Percentiles rank a stretch among this genome's conserved stretches.
phyloP scores from a whole-genome alignment of 2,888 invertebrate species.

The Calliopum simillimum region DNA sequence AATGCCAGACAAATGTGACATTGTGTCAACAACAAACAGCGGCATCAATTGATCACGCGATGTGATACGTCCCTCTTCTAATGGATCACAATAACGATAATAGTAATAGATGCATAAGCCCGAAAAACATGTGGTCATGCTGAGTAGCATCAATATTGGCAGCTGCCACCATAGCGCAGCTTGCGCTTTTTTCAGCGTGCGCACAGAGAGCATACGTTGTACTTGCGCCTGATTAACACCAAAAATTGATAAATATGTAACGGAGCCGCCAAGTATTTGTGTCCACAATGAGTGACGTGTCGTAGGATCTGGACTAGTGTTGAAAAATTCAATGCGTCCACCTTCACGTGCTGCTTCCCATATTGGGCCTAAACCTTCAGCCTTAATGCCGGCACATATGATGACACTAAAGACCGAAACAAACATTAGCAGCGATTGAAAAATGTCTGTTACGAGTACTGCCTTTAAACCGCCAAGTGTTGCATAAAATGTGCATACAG shows the following conservation, averaged over 20 bases:
- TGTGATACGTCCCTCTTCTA: slow-evolving; percentile 72
- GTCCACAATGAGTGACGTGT: slow-evolving; percentile 87
- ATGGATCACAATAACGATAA: slow-evolving; percentile 86
- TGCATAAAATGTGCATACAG: slow-evolving; percentile 88
- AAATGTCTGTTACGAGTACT: slow-evolving; percentile 87
- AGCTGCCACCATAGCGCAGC: slow-evolving; percentile 82
- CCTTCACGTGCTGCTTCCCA: slow-evolving; percentile 78
- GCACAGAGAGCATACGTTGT: slow-evolving; percentile 79
- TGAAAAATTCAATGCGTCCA: slow-evolving; percentile 77
- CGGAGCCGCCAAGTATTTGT: slow-evolving; percentile 81
- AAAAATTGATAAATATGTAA: slow-evolving; percentile 84
- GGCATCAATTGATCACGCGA: slow-evolving; percentile 85
- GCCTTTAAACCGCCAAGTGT: slow-evolving; percentile 93
- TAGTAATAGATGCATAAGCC: slow-evolving; percentile 89
- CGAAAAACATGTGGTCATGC: slow-evolving; percentile 79
- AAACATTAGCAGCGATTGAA: slow-evolving; percentile 88
- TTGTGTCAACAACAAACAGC: slow-evolving; percentile 79
- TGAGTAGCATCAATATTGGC: slow-evolving; percentile 81
- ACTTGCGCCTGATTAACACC: slow-evolving; percentile 90
- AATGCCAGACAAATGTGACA: slow-evolving; percentile 80
- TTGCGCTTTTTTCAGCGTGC: slow-evolving; percentile 77
- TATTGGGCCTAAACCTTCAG: slow-evolving; percentile 78
- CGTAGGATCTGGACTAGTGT: slow-evolving; percentile 82
- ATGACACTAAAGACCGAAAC: slow-evolving; percentile 84
- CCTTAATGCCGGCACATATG: slow-evolving; percentile 76